Base-by-base conservation (phyloP, 2,113 vertebrate genomes). In the Oreotrochilus melanogaster region DNA sequence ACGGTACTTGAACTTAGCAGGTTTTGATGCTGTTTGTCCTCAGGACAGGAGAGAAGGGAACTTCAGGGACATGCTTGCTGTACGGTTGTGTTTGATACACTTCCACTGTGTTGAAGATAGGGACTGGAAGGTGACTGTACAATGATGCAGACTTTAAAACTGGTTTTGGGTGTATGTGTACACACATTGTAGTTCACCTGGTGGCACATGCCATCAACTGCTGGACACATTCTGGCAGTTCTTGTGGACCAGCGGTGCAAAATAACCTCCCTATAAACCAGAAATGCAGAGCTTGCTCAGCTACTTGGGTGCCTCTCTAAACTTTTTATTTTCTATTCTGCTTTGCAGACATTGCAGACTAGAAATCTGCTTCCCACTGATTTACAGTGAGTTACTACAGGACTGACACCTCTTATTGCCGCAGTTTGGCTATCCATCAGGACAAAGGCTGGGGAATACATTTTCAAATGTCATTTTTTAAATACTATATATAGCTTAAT, bases 41-140 rank as follows among this genome's bases (percentile, higher is more conserved):
- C 30, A 61, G 75, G 50, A 24, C 75, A 33, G 42, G 39, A 37
- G 71, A 79, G n/a, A 74, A 73, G 48, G 31, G 85, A 94, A 15
- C 47, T 75, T 58, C 62, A 4, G 71, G 51, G 35, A 80, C 43
- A 67, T 14, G 25, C 47, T 74, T 72, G 78, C 92, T 86, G 50
- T 51, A 7, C 0, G 0, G 23, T 6, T 33, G 35, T 15, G 4
- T 16, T 37, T 27, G 3, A 43, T 18, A 4, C 10, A 19, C 57
- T 91, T 85, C 69, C 43, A 11, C 42, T 10, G 31, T 6, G 30
- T 23, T 54, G 61, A 70, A 66, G 35, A 47, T 3, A 65, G 64
- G 47, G 66, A 48, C 27, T 37, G 66, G 16, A 62, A 86, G 74
- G 64, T 8, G 2, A 45, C 83, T 64, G 79, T 70, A 85, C 50